A percentile compares a stretch with the other conserved stretches of the same genome.
Evolutionary conservation across 1,140 invertebrate species (phyloP).

Genomic region (Dendroctonus ponderosae): DNA sequence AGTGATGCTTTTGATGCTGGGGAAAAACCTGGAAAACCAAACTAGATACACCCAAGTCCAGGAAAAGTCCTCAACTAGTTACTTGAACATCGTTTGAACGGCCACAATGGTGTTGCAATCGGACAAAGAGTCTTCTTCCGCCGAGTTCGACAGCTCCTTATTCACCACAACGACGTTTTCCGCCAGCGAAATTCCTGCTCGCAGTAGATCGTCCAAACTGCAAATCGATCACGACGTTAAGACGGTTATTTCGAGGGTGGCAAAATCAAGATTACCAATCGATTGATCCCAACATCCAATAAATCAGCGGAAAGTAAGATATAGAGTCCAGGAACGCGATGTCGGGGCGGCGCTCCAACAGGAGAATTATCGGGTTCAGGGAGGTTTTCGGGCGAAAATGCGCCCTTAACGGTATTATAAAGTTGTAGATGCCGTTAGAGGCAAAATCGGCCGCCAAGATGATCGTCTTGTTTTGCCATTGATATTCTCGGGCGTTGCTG

Average conservation of each 20-base stretch:
- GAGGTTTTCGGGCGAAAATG: conserved; percentile 93
- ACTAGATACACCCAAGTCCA: not conserved
- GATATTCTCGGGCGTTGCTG: conserved; percentile 88
- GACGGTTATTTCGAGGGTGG: not conserved
- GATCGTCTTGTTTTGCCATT: conserved; percentile 96
- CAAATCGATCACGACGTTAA: not conserved
- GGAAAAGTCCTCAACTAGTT: not conserved
- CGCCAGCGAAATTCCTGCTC: conserved; percentile 91
- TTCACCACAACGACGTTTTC: conserved; percentile 99
- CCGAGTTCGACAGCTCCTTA: conserved; percentile 93
- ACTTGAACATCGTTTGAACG: conserved; percentile 83
- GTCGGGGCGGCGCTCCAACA: conserved; percentile 88
- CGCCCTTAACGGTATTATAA: conserved; percentile 94
- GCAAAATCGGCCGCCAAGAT: conserved; percentile 96
- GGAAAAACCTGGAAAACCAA: conserved; percentile 82
- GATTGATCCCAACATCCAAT: conserved; percentile 98
- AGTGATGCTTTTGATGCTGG: conserved; percentile 95
- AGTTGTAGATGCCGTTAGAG: conserved; percentile 98
- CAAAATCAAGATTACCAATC: conserved; percentile 67
- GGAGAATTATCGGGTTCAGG: conserved; percentile 92
- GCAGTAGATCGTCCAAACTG: conserved; percentile 89
- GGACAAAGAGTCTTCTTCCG: conserved; percentile 91
- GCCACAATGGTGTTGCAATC: conserved; percentile 99
- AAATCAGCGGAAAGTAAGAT: conserved; percentile 92
- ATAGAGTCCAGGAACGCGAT: conserved; percentile 92